Evolutionary conservation across 2,888 invertebrate genomes (phyloP).

Genomic region (Lycocerus yunnanus): DNA sequence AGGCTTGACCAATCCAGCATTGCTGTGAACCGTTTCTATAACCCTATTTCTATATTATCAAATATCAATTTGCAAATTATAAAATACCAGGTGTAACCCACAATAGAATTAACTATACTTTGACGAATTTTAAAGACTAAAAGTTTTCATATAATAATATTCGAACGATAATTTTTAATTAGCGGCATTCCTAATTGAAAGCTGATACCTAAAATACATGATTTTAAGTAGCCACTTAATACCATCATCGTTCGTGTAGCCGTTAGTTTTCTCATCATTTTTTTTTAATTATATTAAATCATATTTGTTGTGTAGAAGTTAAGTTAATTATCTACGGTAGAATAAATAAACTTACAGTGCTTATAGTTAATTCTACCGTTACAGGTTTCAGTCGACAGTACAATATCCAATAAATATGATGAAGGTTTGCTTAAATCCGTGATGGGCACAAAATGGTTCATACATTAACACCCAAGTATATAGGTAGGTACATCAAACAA

Average conservation of each 20-base stretch:
- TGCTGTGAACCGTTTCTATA: conserved; percentile 10
- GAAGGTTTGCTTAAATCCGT: background rate
- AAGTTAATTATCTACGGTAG: background rate
- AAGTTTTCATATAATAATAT: background rate
- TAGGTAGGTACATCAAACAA: background rate
- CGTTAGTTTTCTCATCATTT: background rate
- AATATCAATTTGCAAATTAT: background rate
- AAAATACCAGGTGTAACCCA: background rate
- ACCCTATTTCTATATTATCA: background rate
- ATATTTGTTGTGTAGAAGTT: background rate
- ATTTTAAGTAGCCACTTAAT: no score
- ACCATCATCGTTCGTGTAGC: no score
- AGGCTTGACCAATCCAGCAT: background rate
- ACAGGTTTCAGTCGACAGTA: background rate
- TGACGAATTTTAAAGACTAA: background rate
- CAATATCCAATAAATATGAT: background rate
- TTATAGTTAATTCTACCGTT: background rate
- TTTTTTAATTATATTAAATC: background rate
- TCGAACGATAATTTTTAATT: no score
- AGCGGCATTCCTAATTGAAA: no score
- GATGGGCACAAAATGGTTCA: background rate
- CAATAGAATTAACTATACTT: background rate
- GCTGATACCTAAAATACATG: no score
- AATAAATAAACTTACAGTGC: background rate
- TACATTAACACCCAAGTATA: background rate